Conservation (phyloP, 2,113 vertebrate genomes). For the Osmerus mordax region DNA sequence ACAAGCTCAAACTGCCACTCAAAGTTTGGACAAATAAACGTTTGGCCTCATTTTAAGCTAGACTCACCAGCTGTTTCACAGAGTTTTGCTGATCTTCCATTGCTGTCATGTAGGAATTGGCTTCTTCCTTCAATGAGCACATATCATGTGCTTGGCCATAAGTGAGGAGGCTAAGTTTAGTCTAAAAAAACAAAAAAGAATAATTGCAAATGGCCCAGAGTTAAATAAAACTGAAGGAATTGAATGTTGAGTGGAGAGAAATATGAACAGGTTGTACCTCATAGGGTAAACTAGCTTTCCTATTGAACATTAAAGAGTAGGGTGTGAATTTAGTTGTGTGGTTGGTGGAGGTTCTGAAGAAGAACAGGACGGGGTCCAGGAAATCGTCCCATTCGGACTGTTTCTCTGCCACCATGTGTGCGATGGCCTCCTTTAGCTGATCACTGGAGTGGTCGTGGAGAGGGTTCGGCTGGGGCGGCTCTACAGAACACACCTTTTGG, state of each 20-base stretch:
- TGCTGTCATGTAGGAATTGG: conserved; percentile 51
- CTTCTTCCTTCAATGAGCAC: conserved; percentile 51
- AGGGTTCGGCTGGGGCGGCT: conserved; percentile 59
- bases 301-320: conserved; percentile 85
- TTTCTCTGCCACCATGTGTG: conserved; percentile 75
- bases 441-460: conserved; percentile 65
- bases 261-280: conserved; percentile 49
- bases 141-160: conserved; percentile 60
- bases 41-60: neutral
- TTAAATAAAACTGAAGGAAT: neutral
- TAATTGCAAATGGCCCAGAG: neutral
- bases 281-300: conserved; percentile 69
- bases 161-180: conserved; percentile 56
- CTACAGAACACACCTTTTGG: conserved; percentile 71
- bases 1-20: neutral
- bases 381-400: conserved; percentile 79
- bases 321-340: conserved; percentile 80
- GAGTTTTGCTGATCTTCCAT: conserved; percentile 77
- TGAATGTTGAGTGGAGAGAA: no score
- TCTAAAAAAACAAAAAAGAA: conserved; percentile 41
- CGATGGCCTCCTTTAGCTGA: conserved; percentile 75
- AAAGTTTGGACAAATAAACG: no score
- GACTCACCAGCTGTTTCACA: conserved; percentile 78
- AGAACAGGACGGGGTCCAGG: conserved; percentile 78
- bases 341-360: conserved; percentile 80